Evolutionary conservation across 1,140 invertebrate species (phyloP).

Genomic region (Drosophila malerkotliana): DNA sequence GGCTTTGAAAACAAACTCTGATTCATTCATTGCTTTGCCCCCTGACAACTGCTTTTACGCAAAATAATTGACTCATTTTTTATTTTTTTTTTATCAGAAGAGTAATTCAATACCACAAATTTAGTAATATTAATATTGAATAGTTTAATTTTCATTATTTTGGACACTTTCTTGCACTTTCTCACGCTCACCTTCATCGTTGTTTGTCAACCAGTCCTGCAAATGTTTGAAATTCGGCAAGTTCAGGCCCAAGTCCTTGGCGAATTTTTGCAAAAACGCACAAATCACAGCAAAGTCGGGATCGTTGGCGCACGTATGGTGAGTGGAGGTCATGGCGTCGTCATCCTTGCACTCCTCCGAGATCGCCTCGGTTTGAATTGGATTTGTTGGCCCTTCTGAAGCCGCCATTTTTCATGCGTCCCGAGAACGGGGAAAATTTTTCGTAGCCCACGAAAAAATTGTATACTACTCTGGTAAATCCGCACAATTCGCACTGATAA

Average conservation of each 20-base stretch:
- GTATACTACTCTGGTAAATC: conserved; percentile 55
- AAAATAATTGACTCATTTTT: too few relatives aligned
- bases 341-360: conserved; percentile 76
- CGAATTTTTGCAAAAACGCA: conserved; percentile 95
- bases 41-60: too few relatives aligned
- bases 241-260: conserved; percentile 90
- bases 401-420: conserved; percentile 80
- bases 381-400: conserved; percentile 54
- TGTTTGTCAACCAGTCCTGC: conserved; percentile 94
- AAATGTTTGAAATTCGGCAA: conserved; percentile 91
- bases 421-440: conserved; percentile 63
- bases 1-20: too few relatives aligned
- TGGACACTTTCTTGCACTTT: conserved; percentile 10
- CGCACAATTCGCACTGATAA: conserved; percentile 39
- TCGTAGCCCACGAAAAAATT: conserved; percentile 47
- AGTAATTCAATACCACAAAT: too few relatives aligned
- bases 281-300: conserved; percentile 98
- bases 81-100: too few relatives aligned
- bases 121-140: neutral
- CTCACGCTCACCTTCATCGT: conserved; percentile 90
- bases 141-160: too few relatives aligned
- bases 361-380: conserved; percentile 22
- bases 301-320: conserved; percentile 92
- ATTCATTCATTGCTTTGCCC: too few relatives aligned
- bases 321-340: conserved; percentile 66